These are phyloP conservation scores for Lycopodina hypogea DNA, from an alignment of 37 sponge, comb jelly and placozoan genomes.

Conservation along the genomic window DNA sequence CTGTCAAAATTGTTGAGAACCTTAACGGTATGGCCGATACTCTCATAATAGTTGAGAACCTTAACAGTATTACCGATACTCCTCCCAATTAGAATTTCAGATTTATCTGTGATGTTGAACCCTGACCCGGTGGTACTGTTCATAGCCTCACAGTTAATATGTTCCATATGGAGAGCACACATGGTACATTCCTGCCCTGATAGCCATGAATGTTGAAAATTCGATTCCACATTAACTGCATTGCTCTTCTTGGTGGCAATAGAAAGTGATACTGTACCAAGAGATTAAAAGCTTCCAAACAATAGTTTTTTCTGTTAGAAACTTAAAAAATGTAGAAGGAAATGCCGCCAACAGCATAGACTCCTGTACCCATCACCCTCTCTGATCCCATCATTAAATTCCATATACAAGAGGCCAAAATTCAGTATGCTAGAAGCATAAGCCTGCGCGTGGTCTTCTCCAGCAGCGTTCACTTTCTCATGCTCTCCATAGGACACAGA, in stretches of 20 bases:
- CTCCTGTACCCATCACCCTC: conserved; percentile 15
- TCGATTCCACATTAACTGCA: background rate
- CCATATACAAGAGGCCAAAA: background rate
- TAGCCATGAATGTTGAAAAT: background rate
- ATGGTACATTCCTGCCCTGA: background rate
- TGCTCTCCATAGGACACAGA: too few species aligned
- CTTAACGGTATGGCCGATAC: too few species aligned
- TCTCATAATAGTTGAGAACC: too few species aligned
- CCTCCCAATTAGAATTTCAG: background rate
- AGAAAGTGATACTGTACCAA: background rate
- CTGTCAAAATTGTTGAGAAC: background rate
- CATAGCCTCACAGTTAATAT: background rate
- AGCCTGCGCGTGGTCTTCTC: background rate
- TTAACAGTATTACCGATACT: background rate
- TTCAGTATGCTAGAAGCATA: background rate
- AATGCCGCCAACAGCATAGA: background rate
- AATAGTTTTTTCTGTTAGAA: background rate
- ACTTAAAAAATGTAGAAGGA: background rate
- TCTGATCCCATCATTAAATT: conserved; percentile 7
- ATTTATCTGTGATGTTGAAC: background rate
- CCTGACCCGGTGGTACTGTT: background rate
- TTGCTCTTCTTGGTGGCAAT: background rate
- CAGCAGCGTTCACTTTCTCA: too few species aligned
- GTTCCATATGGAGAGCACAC: background rate
- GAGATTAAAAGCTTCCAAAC: background rate